Evolutionary conservation across 2,113 vertebrate genomes (phyloP), one percentile per base, ranked within the genome.

Genomic region (Cromileptes altivelis): DNA sequence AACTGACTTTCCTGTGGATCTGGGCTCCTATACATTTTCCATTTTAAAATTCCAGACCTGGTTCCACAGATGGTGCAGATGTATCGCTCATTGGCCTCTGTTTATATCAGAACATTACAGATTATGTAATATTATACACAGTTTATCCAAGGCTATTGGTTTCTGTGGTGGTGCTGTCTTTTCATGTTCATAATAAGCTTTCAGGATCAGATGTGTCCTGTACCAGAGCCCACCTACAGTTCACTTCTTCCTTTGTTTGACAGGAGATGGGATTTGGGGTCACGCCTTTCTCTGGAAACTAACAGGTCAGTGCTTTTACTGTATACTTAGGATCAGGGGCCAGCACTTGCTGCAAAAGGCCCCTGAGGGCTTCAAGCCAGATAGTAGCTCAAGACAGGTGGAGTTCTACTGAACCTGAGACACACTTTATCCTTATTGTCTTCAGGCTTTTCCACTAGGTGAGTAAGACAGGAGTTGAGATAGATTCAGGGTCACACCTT

Each of bases 1-100:
- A 11, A 13, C 56, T 2, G 19, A 40, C 53, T 47, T 27, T n/a
- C 33, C 78, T 18, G 70, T 11, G 47, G 18, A 52, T 62, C 72
- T 57, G 53, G 62, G 50, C 63, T 49, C 60, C 55, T 71, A 58
- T 47, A 84, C 60, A 81, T 80, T 85, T 85, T 84, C 81, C 75
- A 75, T 82, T 80, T 70, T 27, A 61, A 75, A 58, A 90, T 78
- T 65, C 75, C 84, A 70, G 67, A 30, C n/a, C 37, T 82, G 60
- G 40, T 79, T 71, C 70, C 76, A 70, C 40, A 71, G 47, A 70
- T 3, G 47, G 60, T 2, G 50, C 65, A 27, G 60, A 65, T 53
- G 4, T 6, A 64, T 67, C 56, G 12, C 61, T 72, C 75, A 63
- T 53, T 37, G 3, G 1, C 2, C 75, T 56, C 13, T 13, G 72